Percentiles rank a stretch among this genome's conserved stretches.
Conservation (phyloP, 2,113 vertebrate genomes). For the Cynoglossus semilaevis region DNA sequence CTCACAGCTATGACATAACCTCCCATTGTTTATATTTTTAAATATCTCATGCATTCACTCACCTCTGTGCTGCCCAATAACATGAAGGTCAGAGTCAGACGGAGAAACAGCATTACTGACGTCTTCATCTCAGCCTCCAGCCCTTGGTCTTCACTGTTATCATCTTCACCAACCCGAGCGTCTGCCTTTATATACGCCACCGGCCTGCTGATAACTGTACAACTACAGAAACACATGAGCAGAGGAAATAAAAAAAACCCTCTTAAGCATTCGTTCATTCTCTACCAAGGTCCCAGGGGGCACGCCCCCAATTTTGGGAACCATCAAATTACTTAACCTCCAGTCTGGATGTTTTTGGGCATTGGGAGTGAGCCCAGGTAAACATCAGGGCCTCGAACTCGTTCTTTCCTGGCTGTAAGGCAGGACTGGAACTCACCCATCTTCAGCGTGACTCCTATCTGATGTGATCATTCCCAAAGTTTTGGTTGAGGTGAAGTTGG, state of each 20-base stretch:
- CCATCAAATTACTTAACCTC: no score
- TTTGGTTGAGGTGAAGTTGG: no score
- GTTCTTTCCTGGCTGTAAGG: no score
- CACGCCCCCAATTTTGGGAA: no score
- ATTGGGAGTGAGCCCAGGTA: no score
- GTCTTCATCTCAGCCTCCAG: constrained; percentile 35
- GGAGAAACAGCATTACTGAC: constrained; percentile 27
- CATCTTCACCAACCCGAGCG: constrained; percentile 4
- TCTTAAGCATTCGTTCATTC: not conserved
- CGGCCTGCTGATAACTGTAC: constrained; percentile 23
- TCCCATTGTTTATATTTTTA: not conserved
- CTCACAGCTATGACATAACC: no score
- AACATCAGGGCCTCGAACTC: no score
- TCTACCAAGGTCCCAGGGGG: no score
- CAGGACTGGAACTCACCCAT: no score
- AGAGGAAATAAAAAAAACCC: constrained; percentile 14
- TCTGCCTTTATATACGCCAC: constrained; percentile 52
- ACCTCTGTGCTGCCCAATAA: constrained; percentile 31
- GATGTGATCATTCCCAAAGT: no score
- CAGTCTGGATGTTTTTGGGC: no score
- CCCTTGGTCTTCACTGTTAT: not conserved
- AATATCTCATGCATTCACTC: constrained; percentile 19
- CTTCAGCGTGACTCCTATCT: no score
- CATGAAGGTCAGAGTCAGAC: constrained; percentile 17
- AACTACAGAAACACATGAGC: not conserved